These are phyloP conservation scores for Seriola aureovittata DNA, from an alignment of 2,113 vertebrate genomes.

Conservation along the genomic window DNA sequence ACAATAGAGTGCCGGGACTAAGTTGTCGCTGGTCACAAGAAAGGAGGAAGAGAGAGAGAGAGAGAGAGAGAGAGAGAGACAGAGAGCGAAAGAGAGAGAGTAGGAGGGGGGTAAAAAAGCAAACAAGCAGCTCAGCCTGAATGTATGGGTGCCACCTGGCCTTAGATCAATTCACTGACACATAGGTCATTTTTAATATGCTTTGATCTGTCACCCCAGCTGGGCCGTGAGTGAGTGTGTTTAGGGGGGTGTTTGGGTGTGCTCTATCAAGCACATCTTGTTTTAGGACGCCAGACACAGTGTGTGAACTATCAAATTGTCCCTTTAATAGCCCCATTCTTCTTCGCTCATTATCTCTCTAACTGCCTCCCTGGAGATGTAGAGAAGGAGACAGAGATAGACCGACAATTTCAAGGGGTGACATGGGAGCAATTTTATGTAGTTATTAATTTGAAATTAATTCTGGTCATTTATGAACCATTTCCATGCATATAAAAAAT, in stretches of 20 bases:
- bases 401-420: neutral
- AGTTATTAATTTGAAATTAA: conserved; percentile 24
- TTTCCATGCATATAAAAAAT: neutral
- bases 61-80: conserved; percentile 8
- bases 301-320: conserved; percentile 81
- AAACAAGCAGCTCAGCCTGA: conserved; percentile 54
- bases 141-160: conserved; percentile 79
- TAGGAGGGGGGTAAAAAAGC: conserved; percentile 13
- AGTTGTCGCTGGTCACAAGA: conserved; percentile 75
- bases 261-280: conserved; percentile 75
- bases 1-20: conserved; percentile 74
- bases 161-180: conserved; percentile 82
- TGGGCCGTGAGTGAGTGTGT: conserved; percentile 39
- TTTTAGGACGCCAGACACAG: conserved; percentile 73
- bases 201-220: conserved; percentile 80
- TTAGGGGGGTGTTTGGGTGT: conserved; percentile 28
- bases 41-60: conserved; percentile 51
- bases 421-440: conserved; percentile 43
- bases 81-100: neutral
- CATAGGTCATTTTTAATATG: conserved; percentile 82
- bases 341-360: conserved; percentile 71
- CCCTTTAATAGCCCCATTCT: conserved; percentile 81
- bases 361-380: conserved; percentile 48
- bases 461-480: neutral
- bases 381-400: conserved; percentile 47